Percentiles rank a stretch among this genome's conserved stretches.
These are phyloP conservation scores for Leucoraja ocellata DNA, from an alignment of 2,797 vertebrate species.

Conservation along the genomic window DNA sequence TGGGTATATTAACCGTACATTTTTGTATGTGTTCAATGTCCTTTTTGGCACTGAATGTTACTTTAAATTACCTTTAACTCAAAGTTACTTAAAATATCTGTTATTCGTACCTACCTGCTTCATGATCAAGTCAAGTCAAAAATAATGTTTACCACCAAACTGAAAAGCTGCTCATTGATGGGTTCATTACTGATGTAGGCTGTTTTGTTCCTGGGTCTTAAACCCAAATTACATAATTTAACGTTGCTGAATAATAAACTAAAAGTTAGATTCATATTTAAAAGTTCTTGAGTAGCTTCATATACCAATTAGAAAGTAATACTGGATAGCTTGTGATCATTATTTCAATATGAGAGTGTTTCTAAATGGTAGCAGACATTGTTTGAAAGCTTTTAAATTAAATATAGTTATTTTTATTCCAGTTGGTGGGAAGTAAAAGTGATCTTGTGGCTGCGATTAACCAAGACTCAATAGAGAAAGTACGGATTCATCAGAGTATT, in stretches of 20 bases:
- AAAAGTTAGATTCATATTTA: background rate
- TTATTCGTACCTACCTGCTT: background rate
- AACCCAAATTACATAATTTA: background rate
- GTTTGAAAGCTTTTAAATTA: background rate
- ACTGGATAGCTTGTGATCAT: background rate
- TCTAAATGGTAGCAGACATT: background rate
- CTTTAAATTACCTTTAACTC: too few relatives aligned
- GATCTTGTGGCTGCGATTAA: background rate
- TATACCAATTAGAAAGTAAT: background rate
- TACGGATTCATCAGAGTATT: background rate
- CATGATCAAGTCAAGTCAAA: background rate
- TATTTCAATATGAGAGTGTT: background rate
- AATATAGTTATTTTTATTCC: background rate
- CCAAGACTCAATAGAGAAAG: background rate
- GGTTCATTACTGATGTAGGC: background rate
- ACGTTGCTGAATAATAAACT: background rate
- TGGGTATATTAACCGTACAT: background rate
- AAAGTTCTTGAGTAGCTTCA: background rate
- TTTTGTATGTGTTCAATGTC: background rate
- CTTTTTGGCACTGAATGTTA: background rate
- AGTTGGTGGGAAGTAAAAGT: conserved; percentile 15
- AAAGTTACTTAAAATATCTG: background rate
- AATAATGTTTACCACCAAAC: background rate
- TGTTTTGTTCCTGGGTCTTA: background rate
- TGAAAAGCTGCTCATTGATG: background rate